Percentiles rank a stretch among this genome's conserved stretches.
Evolutionary conservation across 2,113 vertebrate species (phyloP).

Genomic region (Anthoscopus minutus): DNA sequence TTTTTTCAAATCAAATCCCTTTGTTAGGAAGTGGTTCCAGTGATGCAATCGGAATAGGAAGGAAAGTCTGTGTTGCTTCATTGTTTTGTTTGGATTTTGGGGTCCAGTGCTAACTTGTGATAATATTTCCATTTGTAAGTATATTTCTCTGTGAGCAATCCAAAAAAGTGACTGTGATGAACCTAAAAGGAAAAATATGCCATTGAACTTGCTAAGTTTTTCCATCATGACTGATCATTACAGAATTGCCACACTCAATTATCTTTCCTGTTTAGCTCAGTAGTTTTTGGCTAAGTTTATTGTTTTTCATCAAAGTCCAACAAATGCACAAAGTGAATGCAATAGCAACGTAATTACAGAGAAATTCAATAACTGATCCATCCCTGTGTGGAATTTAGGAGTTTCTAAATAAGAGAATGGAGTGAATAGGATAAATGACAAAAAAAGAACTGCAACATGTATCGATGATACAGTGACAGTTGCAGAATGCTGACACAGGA

Average conservation of each 20-base stretch:
- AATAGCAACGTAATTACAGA: neutral
- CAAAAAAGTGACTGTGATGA: constrained; percentile 28
- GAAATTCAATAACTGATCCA: neutral
- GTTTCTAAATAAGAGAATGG: neutral
- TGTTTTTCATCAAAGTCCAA: neutral
- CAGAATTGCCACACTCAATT: neutral
- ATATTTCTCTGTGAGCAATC: constrained; percentile 17
- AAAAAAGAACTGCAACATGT: neutral
- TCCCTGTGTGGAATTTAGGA: neutral
- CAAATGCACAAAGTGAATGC: neutral
- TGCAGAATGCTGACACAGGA: neutral
- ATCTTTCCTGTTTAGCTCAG: neutral
- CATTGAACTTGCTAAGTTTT: constrained; percentile 1
- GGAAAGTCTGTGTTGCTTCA: constrained; percentile 34
- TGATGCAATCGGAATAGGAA: constrained; percentile 51
- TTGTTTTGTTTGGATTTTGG: constrained; percentile 54
- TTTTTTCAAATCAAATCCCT: constrained; percentile 22
- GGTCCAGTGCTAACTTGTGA: constrained; percentile 31
- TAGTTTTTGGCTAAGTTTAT: neutral
- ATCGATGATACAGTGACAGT: neutral
- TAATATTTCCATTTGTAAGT: constrained; percentile 35
- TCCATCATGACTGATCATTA: neutral
- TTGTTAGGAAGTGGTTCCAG: neutral
- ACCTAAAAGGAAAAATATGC: constrained; percentile 11
- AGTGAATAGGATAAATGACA: neutral